Percentiles rank a stretch among this genome's conserved stretches.
Evolutionary conservation across 2,113 vertebrate species (phyloP).

Genomic region (Semicossyphus pulcher): DNA sequence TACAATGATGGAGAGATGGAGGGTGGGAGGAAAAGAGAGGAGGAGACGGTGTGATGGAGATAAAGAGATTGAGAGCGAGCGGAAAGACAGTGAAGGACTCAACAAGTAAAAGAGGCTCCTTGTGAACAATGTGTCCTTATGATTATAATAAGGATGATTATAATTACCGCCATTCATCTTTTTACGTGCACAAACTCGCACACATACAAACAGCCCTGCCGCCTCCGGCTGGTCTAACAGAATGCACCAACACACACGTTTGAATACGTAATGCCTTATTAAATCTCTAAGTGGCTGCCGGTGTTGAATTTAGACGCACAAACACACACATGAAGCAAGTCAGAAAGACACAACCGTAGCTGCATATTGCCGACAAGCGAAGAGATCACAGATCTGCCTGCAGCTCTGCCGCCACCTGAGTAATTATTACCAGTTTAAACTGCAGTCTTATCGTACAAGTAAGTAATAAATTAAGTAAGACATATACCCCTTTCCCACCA

Average conservation of each 20-base stretch:
- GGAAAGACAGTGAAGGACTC: constrained; percentile 46
- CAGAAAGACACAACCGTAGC: neutral
- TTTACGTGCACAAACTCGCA: constrained; percentile 25
- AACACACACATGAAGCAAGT: neutral
- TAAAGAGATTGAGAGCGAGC: constrained; percentile 28
- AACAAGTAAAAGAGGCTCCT: constrained; percentile 47
- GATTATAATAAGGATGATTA: constrained; percentile 61
- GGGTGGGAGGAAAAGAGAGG: constrained; percentile 1
- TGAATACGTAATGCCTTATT: constrained; percentile 62
- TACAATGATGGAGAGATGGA: constrained; percentile 12
- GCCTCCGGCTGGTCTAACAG: constrained; percentile 40
- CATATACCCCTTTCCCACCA: no score
- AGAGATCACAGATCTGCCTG: neutral
- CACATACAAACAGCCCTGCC: constrained; percentile 30
- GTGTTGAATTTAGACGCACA: constrained; percentile 17
- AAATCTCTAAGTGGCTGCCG: constrained; percentile 33
- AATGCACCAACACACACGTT: constrained; percentile 54
- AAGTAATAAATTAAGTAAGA: no score
- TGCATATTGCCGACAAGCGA: neutral
- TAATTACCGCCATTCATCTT: constrained; percentile 60
- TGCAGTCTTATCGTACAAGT: neutral
- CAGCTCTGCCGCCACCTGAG: constrained; percentile 2
- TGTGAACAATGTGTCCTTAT: constrained; percentile 38
- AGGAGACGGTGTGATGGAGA: constrained; percentile 28
- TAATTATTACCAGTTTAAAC: constrained; percentile 11